Evolutionary conservation across 2,888 invertebrate species (phyloP).

Genomic region (Anthophora plumipes): DNA sequence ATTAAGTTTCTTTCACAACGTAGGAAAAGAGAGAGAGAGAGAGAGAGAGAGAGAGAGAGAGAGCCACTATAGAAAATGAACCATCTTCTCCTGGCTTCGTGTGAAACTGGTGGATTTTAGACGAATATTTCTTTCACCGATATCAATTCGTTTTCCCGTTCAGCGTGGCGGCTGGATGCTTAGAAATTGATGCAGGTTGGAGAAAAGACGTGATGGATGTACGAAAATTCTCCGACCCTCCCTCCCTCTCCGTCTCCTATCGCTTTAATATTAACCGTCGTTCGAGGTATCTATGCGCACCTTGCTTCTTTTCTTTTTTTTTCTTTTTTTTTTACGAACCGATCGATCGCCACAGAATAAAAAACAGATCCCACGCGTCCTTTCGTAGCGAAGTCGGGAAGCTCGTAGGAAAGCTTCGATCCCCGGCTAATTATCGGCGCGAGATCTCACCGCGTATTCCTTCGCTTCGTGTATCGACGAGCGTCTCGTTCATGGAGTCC

Average conservation of each 20-base stretch:
- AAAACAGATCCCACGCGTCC: conserved; percentile 17
- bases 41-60: no score
- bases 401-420: not conserved
- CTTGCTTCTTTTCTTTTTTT: not conserved
- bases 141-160: conserved; percentile 37
- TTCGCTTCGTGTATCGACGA: conserved; percentile 35
- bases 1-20: conserved; percentile 12
- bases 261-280: conserved; percentile 12
- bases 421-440: conserved; percentile 21
- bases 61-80: no score
- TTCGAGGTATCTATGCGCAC: not conserved
- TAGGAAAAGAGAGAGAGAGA: not conserved
- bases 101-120: conserved; percentile 19
- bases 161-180: conserved; percentile 6
- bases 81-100: conserved; percentile 15
- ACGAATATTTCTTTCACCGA: conserved; percentile 15
- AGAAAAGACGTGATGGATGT: conserved; percentile 18
- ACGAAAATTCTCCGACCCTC: not conserved
- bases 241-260: not conserved
- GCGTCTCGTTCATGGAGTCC: conserved; percentile 41
- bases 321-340: conserved; percentile 1
- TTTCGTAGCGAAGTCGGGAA: not conserved
- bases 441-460: not conserved
- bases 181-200: conserved; percentile 20
- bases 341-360: conserved; percentile 2